Percentiles rank a stretch among this genome's conserved stretches.
phyloP scores from a whole-genome alignment of 2,888 invertebrate genomes.

The Heliconius cydno region DNA sequence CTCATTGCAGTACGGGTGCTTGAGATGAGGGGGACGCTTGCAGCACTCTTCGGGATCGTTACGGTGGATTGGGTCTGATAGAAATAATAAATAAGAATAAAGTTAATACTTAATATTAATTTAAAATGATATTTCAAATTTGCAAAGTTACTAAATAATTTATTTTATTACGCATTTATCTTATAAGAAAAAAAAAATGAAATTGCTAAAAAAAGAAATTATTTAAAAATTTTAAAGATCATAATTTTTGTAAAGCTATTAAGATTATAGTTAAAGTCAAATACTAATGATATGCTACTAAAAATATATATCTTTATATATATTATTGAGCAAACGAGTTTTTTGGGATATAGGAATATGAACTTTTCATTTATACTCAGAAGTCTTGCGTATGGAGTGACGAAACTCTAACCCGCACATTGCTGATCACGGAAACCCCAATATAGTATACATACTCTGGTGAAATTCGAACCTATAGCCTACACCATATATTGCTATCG shows the following conservation, averaged over 20 bases:
- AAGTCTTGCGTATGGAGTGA: neutral
- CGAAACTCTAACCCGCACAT: neutral
- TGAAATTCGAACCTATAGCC: neutral
- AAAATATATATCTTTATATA: no score
- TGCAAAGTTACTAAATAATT: no score
- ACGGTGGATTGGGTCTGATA: constrained; percentile 90
- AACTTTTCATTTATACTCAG: neutral
- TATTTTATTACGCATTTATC: no score
- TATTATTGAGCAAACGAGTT: no score
- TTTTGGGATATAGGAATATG: neutral
- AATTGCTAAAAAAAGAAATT: no score
- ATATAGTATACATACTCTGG: neutral
- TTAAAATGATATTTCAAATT: neutral
- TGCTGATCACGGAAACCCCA: neutral
- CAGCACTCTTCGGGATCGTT: constrained; percentile 97
- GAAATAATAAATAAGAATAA: neutral
- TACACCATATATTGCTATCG: neutral
- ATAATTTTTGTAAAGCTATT: no score
- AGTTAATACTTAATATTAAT: neutral
- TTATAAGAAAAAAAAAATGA: no score
- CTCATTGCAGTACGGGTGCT: constrained; percentile 96
- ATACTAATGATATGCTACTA: no score
- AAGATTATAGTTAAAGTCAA: no score
- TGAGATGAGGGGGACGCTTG: constrained; percentile 90
- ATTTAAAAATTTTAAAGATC: no score